These are phyloP conservation scores for Eretmochelys imbricata DNA, from an alignment of 2,113 vertebrate genomes.

Conservation along the genomic window DNA sequence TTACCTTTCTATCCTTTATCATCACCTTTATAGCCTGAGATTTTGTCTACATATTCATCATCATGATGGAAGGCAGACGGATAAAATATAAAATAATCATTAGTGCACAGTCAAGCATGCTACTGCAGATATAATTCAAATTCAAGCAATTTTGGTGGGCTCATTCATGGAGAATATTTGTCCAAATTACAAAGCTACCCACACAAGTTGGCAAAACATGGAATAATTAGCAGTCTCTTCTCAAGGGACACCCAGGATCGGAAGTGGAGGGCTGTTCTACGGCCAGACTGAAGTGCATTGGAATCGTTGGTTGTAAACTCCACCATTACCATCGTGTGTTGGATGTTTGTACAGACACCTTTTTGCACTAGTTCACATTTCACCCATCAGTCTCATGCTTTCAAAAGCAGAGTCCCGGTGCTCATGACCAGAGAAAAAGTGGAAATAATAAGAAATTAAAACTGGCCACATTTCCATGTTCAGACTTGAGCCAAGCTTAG, in stretches of 20 bases:
- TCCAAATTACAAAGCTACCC: background rate
- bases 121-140: background rate
- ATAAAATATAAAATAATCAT: background rate
- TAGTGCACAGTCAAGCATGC: background rate
- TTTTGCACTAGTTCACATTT: fast-evolving
- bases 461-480: background rate
- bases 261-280: fast-evolving
- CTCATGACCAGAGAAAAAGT: too few relatives aligned
- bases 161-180: too few relatives aligned
- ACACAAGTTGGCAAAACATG: background rate
- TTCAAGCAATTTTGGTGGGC: too few relatives aligned
- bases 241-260: background rate
- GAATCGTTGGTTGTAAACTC: background rate
- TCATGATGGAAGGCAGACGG: background rate
- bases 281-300: fast-evolving
- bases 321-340: fast-evolving
- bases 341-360: background rate
- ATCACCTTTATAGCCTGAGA: background rate
- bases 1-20: background rate
- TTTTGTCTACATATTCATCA: too few relatives aligned
- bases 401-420: background rate
- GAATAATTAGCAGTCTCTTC: background rate
- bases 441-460: background rate
- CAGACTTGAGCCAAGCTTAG: background rate
- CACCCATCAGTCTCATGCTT: fast-evolving